Evolutionary conservation across 2,113 vertebrate genomes (phyloP), one percentile per base, ranked within the genome.

Genomic region (Fregetta grallaria): DNA sequence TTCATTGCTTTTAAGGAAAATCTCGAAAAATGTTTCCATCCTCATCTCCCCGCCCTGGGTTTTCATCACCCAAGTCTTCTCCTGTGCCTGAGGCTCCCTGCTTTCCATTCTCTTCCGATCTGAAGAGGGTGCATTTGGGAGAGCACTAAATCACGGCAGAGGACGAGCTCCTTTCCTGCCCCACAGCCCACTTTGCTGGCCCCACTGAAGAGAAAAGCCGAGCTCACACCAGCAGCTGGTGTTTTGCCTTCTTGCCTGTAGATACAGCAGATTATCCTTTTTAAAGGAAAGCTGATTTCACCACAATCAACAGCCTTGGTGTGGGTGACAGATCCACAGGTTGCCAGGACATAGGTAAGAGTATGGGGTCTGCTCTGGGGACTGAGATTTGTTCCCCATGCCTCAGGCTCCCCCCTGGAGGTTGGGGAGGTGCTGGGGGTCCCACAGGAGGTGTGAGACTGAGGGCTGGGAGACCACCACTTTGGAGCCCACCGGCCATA

Each of bases 201-300:
- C 23, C 26, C 0, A 0, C 10, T 6, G 22, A 53, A 65, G 18
- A 12, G 36, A 83, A 76, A 73, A 81, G 25, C 21, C 25, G 38
- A 36, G 58, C 8, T 84, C 30, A 58, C 11, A 42, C 44, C 25
- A 47, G 14, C 38, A 74, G 30, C 29, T 49, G 23, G 20, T 23
- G 32, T 71, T 79, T 56, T 70, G 22, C 34, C 40, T 50, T 44
- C 68, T 44, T 58, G 65, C 70, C 32, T 29, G 23, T 12, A 47
- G 27, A n/a, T 36, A 50, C 25, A 36, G 44, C 17, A 11, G 36
- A 42, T 67, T 21, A 38, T 21, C 26, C 62, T 74, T 59, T 52
- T 50, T 22, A 68, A 67, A 52, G 61, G 17, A 67, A 44, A 36
- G 23, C 15, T 34, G 38, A 52, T 29, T 26, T 74, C 20, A 44